Conservation (phyloP, 2,888 invertebrate species). For the Incurvaria masculella region DNA sequence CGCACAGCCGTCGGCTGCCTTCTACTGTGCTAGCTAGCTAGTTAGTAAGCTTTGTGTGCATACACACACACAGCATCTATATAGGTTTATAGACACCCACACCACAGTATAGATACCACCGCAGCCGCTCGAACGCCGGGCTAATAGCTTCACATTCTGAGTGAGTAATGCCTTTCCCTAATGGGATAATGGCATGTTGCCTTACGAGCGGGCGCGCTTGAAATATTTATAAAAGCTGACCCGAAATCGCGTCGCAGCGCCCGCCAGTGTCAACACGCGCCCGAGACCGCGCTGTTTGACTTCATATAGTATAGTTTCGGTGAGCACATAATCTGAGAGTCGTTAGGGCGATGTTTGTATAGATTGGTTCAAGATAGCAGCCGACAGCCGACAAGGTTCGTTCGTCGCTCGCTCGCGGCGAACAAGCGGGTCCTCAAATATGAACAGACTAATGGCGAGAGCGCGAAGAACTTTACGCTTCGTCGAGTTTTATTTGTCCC, state of each 20-base stretch:
- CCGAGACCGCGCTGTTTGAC: slow-evolving; percentile 34
- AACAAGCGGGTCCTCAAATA: neutral
- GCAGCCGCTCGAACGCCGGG: slow-evolving; percentile 15
- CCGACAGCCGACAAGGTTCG: too few species aligned
- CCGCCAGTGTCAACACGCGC: slow-evolving; percentile 36
- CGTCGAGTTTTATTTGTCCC: neutral
- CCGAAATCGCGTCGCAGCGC: slow-evolving; percentile 26
- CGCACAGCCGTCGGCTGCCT: neutral
- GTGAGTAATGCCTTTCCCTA: slow-evolving; percentile 47
- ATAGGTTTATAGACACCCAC: neutral
- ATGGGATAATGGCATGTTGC: slow-evolving; percentile 43
- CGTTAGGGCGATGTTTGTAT: slow-evolving; percentile 30
- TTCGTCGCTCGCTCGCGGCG: too few species aligned
- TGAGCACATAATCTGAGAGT: slow-evolving; percentile 23
- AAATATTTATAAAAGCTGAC: slow-evolving; percentile 47
- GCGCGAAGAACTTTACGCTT: neutral
- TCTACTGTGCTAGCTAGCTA: neutral
- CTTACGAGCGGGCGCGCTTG: slow-evolving; percentile 27
- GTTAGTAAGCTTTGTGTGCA: too few species aligned
- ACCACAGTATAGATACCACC: neutral
- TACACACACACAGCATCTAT: neutral
- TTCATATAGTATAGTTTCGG: slow-evolving; percentile 27
- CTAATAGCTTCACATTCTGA: slow-evolving; percentile 43
- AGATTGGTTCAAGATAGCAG: slow-evolving; percentile 5
- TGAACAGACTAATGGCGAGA: neutral